Evolutionary conservation across 2,888 invertebrate genomes (phyloP).

Genomic region (Fissipunctia ypsillon): DNA sequence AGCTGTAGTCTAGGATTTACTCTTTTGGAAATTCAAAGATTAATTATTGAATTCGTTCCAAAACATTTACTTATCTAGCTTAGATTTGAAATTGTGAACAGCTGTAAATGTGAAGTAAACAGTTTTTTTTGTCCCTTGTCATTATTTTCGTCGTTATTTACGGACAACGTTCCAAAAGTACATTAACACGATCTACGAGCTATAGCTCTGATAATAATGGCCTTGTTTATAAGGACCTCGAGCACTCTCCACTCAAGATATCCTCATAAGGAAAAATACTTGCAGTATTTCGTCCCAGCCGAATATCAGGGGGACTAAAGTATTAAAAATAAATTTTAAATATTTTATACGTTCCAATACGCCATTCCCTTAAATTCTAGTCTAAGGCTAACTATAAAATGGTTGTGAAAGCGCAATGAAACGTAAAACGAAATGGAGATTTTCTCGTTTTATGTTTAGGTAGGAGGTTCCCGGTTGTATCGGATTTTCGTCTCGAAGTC

Average conservation of each 20-base stretch:
- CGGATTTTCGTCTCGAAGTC: conserved; percentile 77
- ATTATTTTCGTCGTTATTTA: conserved; percentile 70
- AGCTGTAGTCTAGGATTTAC: conserved; percentile 9
- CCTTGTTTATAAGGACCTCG: conserved; percentile 83
- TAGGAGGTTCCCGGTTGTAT: conserved; percentile 60
- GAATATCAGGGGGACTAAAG: conserved; percentile 61
- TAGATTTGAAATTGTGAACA: conserved; percentile 9
- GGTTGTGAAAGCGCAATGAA: conserved; percentile 59
- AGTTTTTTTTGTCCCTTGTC: conserved; percentile 33
- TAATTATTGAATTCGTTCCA: conserved; percentile 34
- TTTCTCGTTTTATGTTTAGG: conserved; percentile 52
- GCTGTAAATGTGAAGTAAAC: too few species aligned
- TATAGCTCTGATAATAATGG: conserved; percentile 86
- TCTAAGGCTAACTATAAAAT: conserved; percentile 34
- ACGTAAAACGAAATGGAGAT: conserved; percentile 47
- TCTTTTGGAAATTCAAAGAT: conserved; percentile 36
- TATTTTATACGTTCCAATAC: conserved; percentile 54
- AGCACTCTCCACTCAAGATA: conserved; percentile 76
- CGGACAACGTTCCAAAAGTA: conserved; percentile 75
- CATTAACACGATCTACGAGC: conserved; percentile 85
- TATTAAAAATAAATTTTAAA: conserved; percentile 41
- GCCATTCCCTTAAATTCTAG: conserved; percentile 37
- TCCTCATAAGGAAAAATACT: conserved; percentile 70
- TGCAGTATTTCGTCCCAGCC: conserved; percentile 63
- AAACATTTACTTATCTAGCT: conserved; percentile 16